Evolutionary conservation across 2,113 vertebrate genomes (phyloP).

Genomic region (Sialia sialis): DNA sequence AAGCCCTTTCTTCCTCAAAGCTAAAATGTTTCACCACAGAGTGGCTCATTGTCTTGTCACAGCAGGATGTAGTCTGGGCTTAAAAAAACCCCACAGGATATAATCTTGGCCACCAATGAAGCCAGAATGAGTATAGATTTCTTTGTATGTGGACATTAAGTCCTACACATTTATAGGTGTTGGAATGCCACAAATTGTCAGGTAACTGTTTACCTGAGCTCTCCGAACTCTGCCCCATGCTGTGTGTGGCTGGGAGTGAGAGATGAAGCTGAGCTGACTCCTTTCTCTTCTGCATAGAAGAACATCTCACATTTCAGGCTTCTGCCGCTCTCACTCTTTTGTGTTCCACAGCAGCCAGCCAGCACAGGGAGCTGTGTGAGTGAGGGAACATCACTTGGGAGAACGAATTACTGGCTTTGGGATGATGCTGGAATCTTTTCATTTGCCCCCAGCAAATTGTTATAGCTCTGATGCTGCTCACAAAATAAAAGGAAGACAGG

Average conservation of each 20-base stretch:
- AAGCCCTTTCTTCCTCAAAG: background rate
- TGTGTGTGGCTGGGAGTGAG: background rate
- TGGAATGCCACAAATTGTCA: rapidly evolving
- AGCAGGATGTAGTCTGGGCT: background rate
- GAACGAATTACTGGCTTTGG: background rate
- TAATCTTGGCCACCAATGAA: background rate
- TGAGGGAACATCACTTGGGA: background rate
- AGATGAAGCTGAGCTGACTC: background rate
- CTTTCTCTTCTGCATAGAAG: background rate
- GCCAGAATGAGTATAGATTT: background rate
- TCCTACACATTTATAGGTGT: background rate
- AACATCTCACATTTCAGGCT: background rate
- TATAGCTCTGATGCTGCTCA: background rate
- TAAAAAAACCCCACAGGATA: background rate
- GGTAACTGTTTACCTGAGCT: background rate
- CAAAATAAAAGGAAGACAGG: background rate
- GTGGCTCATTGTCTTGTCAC: background rate
- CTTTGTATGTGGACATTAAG: background rate
- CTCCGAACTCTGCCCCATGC: background rate
- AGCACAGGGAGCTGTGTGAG: background rate
- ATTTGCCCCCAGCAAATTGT: background rate
- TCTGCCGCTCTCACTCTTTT: background rate
- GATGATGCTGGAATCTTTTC: background rate
- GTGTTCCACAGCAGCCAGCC: background rate
- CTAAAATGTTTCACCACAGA: background rate